Conservation (phyloP, 2,113 vertebrate species). For the Galemys pyrenaicus region DNA sequence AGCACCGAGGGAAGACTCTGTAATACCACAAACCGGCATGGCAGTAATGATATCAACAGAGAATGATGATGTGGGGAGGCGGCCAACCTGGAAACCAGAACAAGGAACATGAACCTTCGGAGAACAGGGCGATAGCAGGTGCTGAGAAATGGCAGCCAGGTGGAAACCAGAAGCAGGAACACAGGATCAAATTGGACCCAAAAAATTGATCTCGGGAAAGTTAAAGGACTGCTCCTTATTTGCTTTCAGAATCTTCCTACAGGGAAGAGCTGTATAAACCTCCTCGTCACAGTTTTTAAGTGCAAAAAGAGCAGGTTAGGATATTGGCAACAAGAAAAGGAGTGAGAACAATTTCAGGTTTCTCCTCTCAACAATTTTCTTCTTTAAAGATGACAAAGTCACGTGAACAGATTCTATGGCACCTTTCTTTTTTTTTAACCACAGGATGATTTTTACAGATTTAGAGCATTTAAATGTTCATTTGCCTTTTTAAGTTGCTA, state of each 20-base stretch:
- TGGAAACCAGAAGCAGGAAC: neutral
- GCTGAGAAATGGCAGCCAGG: neutral
- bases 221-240: rapidly evolving
- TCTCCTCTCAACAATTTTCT: neutral
- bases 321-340: neutral
- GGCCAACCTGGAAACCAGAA: neutral
- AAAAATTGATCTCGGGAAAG: neutral
- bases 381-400: neutral
- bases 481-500: neutral
- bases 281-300: neutral
- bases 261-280: neutral
- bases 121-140: neutral
- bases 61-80: neutral
- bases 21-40: neutral
- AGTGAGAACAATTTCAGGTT: neutral
- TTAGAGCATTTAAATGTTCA: neutral
- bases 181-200: neutral
- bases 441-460: neutral
- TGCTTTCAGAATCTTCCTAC: neutral
- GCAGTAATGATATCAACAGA: neutral
- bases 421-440: neutral
- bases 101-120: neutral
- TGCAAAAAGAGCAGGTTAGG: neutral
- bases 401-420: neutral
- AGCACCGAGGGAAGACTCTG: neutral